Evolutionary conservation across 2,113 vertebrate species (phyloP).

Genomic region (Carlito syrichta): DNA sequence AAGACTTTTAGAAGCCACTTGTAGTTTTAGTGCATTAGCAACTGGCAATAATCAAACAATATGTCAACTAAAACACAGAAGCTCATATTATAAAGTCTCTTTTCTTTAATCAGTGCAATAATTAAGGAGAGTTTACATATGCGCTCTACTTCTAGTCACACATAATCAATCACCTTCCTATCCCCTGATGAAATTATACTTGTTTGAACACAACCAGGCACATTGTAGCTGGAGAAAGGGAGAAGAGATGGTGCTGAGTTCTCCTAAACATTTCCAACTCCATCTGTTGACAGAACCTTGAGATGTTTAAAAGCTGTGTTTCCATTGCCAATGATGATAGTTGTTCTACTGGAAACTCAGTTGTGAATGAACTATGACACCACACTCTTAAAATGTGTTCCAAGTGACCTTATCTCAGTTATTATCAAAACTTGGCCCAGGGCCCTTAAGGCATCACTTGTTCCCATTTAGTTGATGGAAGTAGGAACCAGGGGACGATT

Average conservation of each 20-base stretch:
- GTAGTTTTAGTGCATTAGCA: not conserved
- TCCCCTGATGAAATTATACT: constrained; percentile 56
- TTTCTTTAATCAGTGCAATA: constrained; percentile 75
- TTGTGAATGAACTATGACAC: constrained; percentile 73
- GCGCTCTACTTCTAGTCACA: constrained; percentile 67
- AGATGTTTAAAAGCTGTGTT: constrained; percentile 71
- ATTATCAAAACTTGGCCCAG: constrained; percentile 69
- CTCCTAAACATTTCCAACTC: constrained; percentile 77
- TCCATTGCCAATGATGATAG: constrained; percentile 60
- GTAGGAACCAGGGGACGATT: constrained; percentile 48
- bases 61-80: constrained; percentile 42
- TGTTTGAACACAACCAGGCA: constrained; percentile 58
- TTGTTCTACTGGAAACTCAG: constrained; percentile 70
- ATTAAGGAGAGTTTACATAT: constrained; percentile 65
- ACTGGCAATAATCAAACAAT: not conserved
- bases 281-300: constrained; percentile 78
- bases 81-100: constrained; percentile 54
- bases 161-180: constrained; percentile 61
- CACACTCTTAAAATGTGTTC: constrained; percentile 77
- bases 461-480: constrained; percentile 67
- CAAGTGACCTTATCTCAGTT: constrained; percentile 80
- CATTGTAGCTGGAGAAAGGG: constrained; percentile 46
- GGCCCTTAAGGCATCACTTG: constrained; percentile 64
- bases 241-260: constrained; percentile 35
- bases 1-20: not conserved